Percentiles rank a stretch among this genome's conserved stretches.
Evolutionary conservation across 2,113 vertebrate genomes (phyloP).

Genomic region (Malurus melanocephalus): DNA sequence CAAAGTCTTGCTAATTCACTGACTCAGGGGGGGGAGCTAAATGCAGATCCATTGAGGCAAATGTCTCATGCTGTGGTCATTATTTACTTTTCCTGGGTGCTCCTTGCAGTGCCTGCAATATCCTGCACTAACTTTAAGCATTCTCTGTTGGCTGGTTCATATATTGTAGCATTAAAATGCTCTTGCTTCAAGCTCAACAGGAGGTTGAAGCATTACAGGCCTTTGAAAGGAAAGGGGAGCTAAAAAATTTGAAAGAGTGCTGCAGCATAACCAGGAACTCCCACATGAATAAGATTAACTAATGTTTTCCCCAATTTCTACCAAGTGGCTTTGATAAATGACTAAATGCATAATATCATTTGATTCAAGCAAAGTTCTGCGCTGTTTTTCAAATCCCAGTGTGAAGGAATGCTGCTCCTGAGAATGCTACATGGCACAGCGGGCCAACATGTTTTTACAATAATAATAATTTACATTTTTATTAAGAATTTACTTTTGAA

Average conservation of each 20-base stretch:
- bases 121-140: background rate
- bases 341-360: constrained; percentile 43
- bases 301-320: constrained; percentile 15
- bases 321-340: constrained; percentile 26
- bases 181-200: background rate
- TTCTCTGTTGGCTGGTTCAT: background rate
- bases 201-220: background rate
- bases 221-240: background rate
- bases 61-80: background rate
- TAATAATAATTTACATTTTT: constrained; percentile 38
- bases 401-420: constrained; percentile 25
- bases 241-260: background rate
- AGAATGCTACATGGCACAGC: constrained; percentile 24
- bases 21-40: background rate
- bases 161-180: background rate
- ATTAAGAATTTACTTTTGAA: constrained; percentile 16
- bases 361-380: constrained; percentile 64
- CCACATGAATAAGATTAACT: background rate
- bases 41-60: background rate
- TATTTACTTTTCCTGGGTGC: background rate
- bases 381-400: constrained; percentile 59
- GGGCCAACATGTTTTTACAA: constrained; percentile 51
- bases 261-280: background rate
- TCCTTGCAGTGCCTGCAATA: background rate
- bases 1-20: background rate